These are phyloP conservation scores for Limonius californicus DNA, from an alignment of 1,140 invertebrate genomes.

Conservation along the genomic window DNA sequence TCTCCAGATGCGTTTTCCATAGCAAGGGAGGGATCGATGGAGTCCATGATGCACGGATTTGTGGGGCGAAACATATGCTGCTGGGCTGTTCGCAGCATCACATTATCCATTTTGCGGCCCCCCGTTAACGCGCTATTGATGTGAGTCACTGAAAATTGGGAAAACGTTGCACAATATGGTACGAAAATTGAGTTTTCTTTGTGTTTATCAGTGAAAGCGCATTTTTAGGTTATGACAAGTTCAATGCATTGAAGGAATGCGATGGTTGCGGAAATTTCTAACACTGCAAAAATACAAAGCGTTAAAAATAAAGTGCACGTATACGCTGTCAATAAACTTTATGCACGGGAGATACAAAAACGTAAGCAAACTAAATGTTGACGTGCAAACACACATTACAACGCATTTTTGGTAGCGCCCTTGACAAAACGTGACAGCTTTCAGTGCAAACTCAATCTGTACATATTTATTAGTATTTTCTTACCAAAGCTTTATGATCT, in stretches of 20 bases:
- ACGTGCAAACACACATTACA: background rate
- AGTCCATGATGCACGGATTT: conserved; percentile 20
- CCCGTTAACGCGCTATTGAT: background rate
- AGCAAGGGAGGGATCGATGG: conserved; percentile 6
- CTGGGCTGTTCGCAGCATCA: background rate
- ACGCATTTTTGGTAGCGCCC: background rate
- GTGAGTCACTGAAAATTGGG: conserved; percentile 1
- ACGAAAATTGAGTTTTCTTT: background rate
- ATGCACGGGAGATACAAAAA: background rate
- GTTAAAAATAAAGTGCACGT: background rate
- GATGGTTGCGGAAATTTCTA: background rate
- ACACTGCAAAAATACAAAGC: background rate
- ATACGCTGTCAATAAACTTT: background rate
- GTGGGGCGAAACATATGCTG: background rate
- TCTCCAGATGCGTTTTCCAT: conserved; percentile 19
- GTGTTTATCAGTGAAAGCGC: background rate
- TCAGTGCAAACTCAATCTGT: background rate
- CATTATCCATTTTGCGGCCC: background rate
- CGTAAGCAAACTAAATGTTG: background rate
- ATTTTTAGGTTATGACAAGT: too few species aligned
- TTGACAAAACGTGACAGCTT: background rate
- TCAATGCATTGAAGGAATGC: too few species aligned
- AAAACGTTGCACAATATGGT: background rate
- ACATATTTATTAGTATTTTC: background rate
- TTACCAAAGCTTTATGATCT: background rate